Evolutionary conservation across 2,888 invertebrate genomes (phyloP), one percentile per base, ranked within the genome.

Genomic region (Fragum whitleyi): DNA sequence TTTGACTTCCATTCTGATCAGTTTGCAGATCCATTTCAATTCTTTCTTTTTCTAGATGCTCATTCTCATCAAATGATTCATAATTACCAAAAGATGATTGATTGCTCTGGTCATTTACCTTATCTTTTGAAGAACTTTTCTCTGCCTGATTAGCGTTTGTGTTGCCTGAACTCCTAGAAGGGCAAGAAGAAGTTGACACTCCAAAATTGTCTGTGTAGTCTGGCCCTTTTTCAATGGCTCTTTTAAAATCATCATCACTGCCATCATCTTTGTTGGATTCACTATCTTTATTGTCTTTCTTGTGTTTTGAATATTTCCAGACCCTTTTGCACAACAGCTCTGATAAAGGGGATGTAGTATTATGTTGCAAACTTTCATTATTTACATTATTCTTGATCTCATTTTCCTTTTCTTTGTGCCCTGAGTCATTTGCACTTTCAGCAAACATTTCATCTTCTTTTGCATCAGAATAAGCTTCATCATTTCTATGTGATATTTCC

Each of bases 311-410:
- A 62, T 70, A 72, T 14, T 57, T 78, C 82, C 82, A 82, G 23
- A 79, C 76, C 73, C 82, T 72, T 23, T 69, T 75, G 55, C 82
- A 82, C 19, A 82, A 69, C 21, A 82, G 51, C 14, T 82, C 82
- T 29, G 65, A 55, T 47, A 62, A 32, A 42, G 62, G 69, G 28
- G 65, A 39, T 39, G 71, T n/a, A 14, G 65, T 5, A 57, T 47
- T 47, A 47, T 47, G 7, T 47, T 14, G n/a, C 47, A 47, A 19
- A n/a, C 7, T 3, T n/a, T 2, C 16, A 47, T 47, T 16, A 47
- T 3, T 2, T 47, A n/a, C 16, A 14, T 3, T 47, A 2, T 47
- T 47, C 14, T 9, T 47, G 19, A 14, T n/a, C 7, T 14, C 16
- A 14, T 47, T n/a, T 47, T 14, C 14, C 47, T 47, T 47, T 19